Conservation (phyloP, 1,140 invertebrate species). For the Centruroides sculpturatus region DNA sequence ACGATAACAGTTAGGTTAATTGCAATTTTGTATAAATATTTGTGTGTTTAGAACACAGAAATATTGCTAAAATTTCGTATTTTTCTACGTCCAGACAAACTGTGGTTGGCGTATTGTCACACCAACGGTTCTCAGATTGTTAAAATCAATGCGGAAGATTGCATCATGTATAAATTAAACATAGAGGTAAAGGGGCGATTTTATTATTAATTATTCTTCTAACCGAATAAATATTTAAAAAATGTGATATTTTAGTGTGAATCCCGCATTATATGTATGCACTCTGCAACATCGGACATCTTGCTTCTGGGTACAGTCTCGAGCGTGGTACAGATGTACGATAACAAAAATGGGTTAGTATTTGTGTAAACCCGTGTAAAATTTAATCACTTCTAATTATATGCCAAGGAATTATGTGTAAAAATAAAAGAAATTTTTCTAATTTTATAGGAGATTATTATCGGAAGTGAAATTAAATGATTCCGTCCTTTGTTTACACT, state of each 20-base stretch:
- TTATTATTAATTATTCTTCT: constrained; percentile 23
- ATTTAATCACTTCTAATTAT: too few relatives aligned
- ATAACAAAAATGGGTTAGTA: constrained; percentile 19
- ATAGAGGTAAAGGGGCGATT: constrained; percentile 26
- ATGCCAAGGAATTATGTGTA: too few relatives aligned
- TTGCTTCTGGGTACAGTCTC: constrained; percentile 34
- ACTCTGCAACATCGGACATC: constrained; percentile 23
- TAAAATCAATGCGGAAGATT: constrained; percentile 25
- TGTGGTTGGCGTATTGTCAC: constrained; percentile 33
- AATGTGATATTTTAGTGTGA: constrained; percentile 17
- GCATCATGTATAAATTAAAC: constrained; percentile 29
- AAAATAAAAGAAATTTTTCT: too few relatives aligned
- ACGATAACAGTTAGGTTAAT: too few relatives aligned
- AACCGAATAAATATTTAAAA: too few relatives aligned
- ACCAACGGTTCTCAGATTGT: constrained; percentile 27
- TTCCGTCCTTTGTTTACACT: too few relatives aligned
- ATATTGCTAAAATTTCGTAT: too few relatives aligned
- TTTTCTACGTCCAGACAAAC: constrained; percentile 22
- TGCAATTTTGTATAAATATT: too few relatives aligned
- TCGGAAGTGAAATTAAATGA: too few relatives aligned
- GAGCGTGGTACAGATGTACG: constrained; percentile 30
- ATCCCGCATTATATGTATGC: constrained; percentile 33
- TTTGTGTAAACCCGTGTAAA: not conserved
- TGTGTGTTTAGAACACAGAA: too few relatives aligned
- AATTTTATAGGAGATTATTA: too few relatives aligned